A percentile compares a stretch with the other conserved stretches of the same genome.
phyloP scores from a whole-genome alignment of 2,113 vertebrate species.

The Ciconia maguari region DNA sequence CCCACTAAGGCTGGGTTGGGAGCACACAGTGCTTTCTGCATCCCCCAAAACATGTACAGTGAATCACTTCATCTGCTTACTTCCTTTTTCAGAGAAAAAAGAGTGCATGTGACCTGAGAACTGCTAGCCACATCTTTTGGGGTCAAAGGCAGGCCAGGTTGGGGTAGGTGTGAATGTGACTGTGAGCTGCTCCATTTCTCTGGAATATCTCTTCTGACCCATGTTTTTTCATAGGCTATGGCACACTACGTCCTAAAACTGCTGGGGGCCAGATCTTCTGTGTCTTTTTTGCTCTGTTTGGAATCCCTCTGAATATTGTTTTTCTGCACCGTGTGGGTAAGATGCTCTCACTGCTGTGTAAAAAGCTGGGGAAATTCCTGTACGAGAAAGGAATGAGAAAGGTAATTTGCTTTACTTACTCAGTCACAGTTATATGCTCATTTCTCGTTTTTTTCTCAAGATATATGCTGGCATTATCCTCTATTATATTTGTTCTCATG shows the following conservation, averaged over 20 bases:
- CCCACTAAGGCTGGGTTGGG: neutral
- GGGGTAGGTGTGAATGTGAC: neutral
- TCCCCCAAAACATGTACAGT: neutral
- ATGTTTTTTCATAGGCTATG: conserved; percentile 60
- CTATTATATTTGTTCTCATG: neutral
- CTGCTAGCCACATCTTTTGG: neutral
- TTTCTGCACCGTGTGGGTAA: conserved; percentile 65
- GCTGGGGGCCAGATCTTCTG: conserved; percentile 72
- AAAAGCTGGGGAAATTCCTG: conserved; percentile 60
- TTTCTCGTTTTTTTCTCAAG: neutral
- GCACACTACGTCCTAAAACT: conserved; percentile 63
- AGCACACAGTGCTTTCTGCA: neutral
- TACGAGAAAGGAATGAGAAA: conserved; percentile 60
- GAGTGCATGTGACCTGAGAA: neutral
- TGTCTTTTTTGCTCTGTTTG: conserved; percentile 69
- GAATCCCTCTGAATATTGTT: conserved; percentile 73
- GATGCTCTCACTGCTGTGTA: conserved; percentile 52
- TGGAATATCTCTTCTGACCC: neutral
- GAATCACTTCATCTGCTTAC: neutral
- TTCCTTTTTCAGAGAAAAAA: neutral
- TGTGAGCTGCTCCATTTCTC: neutral
- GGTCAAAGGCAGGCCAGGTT: neutral
- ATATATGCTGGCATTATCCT: neutral
- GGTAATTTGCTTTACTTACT: conserved; percentile 42
- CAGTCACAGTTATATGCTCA: neutral